Evolutionary conservation across 2,113 vertebrate species (phyloP).

Genomic region (Ptyas mucosa): DNA sequence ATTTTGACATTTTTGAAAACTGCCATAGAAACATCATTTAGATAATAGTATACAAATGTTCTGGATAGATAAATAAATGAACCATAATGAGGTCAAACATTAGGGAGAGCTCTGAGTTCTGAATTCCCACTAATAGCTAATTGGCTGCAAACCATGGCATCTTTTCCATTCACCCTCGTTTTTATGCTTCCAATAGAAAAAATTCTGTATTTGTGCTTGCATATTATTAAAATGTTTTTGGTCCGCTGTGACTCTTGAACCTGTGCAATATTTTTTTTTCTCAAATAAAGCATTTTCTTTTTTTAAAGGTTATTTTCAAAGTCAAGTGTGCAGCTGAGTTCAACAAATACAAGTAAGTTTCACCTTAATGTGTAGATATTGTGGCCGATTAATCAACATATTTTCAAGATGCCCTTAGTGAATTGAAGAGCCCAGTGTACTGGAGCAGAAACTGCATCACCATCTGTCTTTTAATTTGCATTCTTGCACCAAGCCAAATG

Average conservation of each 20-base stretch:
- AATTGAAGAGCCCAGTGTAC: neutral
- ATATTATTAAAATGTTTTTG: neutral
- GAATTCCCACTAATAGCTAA: neutral
- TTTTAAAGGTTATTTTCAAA: constrained; percentile 90
- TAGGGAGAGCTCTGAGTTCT: neutral
- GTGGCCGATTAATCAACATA: neutral
- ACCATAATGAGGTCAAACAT: neutral
- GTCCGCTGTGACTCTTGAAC: neutral
- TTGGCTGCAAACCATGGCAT: neutral
- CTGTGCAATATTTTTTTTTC: neutral
- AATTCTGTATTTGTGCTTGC: neutral
- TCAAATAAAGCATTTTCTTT: constrained; percentile 44
- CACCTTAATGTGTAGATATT: neutral
- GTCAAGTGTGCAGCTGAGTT: constrained; percentile 94
- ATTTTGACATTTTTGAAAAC: neutral
- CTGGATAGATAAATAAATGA: neutral
- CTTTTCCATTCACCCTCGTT: neutral
- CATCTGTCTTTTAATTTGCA: neutral
- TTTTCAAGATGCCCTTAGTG: neutral
- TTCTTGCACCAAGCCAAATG: neutral
- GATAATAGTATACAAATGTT: neutral
- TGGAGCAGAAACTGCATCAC: neutral
- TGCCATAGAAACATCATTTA: neutral
- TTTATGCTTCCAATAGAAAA: neutral
- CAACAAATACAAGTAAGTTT: constrained; percentile 94